Evolutionary conservation across 2,113 vertebrate species (phyloP).

Genomic region (Nematolebias whitei): DNA sequence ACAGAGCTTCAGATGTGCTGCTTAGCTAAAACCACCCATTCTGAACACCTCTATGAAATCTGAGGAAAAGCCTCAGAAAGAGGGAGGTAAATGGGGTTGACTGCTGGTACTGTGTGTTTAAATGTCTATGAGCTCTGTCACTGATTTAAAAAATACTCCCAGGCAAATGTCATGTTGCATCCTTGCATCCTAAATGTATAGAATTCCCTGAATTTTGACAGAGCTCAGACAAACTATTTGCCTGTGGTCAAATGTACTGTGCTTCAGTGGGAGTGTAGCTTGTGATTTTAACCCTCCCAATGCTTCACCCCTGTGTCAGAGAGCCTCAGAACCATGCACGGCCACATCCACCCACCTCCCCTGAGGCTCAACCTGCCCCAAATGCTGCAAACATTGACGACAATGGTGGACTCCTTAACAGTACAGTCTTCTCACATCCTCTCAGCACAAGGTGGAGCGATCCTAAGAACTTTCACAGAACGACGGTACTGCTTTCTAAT

Average conservation of each 20-base stretch:
- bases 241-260: slow-evolving; percentile 57
- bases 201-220: slow-evolving; percentile 47
- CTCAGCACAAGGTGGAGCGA: slow-evolving; percentile 63
- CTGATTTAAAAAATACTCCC: slow-evolving; percentile 25
- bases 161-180: slow-evolving; percentile 49
- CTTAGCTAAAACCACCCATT: slow-evolving; percentile 43
- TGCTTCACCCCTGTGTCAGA: slow-evolving; percentile 54
- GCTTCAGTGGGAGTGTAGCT: slow-evolving; percentile 61
- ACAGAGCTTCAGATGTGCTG: slow-evolving; percentile 51
- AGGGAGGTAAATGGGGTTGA: slow-evolving; percentile 7
- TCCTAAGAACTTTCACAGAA: slow-evolving; percentile 20
- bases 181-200: slow-evolving; percentile 55
- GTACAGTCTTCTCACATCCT: slow-evolving; percentile 37
- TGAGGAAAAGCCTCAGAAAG: slow-evolving; percentile 22
- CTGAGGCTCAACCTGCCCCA: slow-evolving; percentile 34
- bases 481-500: slow-evolving; percentile 60
- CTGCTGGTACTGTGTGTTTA: slow-evolving; percentile 61
- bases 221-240: slow-evolving; percentile 50
- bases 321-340: slow-evolving; percentile 59
- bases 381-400: slow-evolving; percentile 34
- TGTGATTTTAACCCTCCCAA: slow-evolving; percentile 62
- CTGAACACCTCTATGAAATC: slow-evolving; percentile 39
- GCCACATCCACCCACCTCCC: slow-evolving; percentile 18
- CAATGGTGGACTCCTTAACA: slow-evolving; percentile 28
- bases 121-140: slow-evolving; percentile 40